Evolutionary conservation across 2,797 vertebrate genomes (phyloP).

Genomic region (Acomys russatus): DNA sequence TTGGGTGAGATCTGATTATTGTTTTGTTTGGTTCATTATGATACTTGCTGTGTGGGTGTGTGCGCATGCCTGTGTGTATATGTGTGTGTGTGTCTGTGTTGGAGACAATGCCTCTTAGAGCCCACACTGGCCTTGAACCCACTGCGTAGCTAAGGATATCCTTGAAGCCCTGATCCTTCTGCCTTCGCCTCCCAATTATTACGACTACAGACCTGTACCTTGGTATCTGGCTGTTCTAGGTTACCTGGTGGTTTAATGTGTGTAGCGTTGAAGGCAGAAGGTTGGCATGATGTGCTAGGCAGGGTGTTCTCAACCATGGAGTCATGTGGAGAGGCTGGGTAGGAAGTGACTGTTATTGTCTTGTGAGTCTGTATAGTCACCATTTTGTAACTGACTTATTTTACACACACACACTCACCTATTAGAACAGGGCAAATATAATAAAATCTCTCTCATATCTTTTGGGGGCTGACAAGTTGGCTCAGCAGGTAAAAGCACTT

Average conservation of each 20-base stretch:
- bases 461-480: neutral
- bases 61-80: neutral
- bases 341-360: constrained; percentile 7
- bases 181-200: neutral
- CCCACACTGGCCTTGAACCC: neutral
- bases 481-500: neutral
- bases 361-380: constrained; percentile 54
- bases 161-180: neutral
- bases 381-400: constrained; percentile 51
- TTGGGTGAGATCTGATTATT: constrained; percentile 63
- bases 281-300: neutral
- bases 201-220: neutral
- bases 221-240: neutral
- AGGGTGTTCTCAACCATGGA: neutral
- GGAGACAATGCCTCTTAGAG: neutral
- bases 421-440: constrained; percentile 28
- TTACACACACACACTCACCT: neutral
- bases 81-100: neutral
- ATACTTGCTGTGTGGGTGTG: neutral
- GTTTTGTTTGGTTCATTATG: neutral
- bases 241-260: constrained; percentile 11
- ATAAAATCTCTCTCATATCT: constrained; percentile 59
- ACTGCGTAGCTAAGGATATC: neutral
- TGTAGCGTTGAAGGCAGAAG: neutral
- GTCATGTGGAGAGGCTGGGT: neutral